A percentile compares a stretch with the other conserved stretches of the same genome.
Evolutionary conservation across 37 sponge, comb jelly and placozoan species (phyloP).

Genomic region (Petrosia ficiformis): DNA sequence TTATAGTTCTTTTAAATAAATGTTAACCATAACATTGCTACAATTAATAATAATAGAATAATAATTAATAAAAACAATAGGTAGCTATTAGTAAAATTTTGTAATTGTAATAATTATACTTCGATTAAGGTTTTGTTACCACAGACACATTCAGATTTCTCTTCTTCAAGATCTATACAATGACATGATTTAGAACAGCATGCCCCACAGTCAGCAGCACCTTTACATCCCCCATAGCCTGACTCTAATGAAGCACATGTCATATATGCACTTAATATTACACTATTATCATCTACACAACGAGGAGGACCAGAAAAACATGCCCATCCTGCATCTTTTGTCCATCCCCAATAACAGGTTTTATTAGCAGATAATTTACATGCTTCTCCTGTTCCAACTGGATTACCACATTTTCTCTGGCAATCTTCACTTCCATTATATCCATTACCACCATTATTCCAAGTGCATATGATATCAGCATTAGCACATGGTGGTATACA

Average conservation of each 20-base stretch:
- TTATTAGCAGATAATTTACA: neutral
- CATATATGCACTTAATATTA: neutral
- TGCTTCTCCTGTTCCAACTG: neutral
- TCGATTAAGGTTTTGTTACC: no score
- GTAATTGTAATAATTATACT: no score
- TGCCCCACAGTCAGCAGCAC: neutral
- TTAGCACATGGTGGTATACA: neutral
- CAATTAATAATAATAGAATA: no score
- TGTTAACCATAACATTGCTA: no score
- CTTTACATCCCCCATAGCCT: constrained; percentile 9
- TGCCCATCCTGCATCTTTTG: neutral
- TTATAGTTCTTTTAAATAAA: no score
- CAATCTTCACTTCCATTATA: constrained; percentile 2
- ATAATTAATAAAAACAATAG: no score
- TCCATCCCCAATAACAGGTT: constrained; percentile 5
- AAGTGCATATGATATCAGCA: constrained; percentile 1
- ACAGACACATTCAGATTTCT: constrained; percentile 8
- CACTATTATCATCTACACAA: neutral
- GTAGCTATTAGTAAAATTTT: no score
- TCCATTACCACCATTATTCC: constrained; percentile 4
- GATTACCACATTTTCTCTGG: neutral
- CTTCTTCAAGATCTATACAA: neutral
- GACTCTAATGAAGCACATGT: neutral
- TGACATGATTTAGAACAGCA: neutral
- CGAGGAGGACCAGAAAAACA: constrained; percentile 11